Base-by-base conservation (phyloP, 1,140 invertebrate species). In the Cyphomyrmex costatus region DNA sequence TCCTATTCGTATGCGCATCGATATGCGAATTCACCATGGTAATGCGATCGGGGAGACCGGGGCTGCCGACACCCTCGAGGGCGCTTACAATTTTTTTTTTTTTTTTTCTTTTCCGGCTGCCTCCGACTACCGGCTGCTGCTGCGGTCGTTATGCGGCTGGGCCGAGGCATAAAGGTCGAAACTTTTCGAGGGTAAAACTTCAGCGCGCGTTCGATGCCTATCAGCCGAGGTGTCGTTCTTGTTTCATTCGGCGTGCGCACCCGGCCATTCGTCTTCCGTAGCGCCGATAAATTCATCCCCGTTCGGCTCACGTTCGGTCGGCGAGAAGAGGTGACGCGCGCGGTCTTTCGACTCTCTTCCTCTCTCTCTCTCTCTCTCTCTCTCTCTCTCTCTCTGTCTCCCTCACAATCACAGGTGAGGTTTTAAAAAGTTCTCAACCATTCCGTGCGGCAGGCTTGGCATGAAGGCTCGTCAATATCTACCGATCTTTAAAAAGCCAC, bases 1-100 rank as follows among this genome's bases (percentile, higher is more conserved):
- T 65, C 68, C 66, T 85, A 88, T 88, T 86, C 46, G 68, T 88
- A 86, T 86, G 84, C 84, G 84, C 66, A 85, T 88, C 88, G 88
- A 89, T 89, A 79, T 86, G 63, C 82, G 82, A 86, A 86, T 89
- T 88, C 74, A 87, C 33, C 65, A 76, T 88, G 82, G 82, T 86
- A 86, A 89, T 86, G 87, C 74, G 87, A 51, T 33, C 51, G 68
- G 66, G 56, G 49, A 74, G 56, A 51, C 33, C 80, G 51, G 30
- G 36, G 36, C 74, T 10, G 7, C 36, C 73, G 24, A 24, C 73
- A 73, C 86, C 80, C 88, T 88, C 71, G 84, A 70, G 83, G 53
- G 56, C 77, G 76, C 76, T 86, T 86, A 86, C 27, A 78, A 85
- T 88, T 78, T 85, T 78, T 74, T 74, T 66, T 76, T n/a, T n/a